Evolutionary conservation across 2,888 invertebrate species (phyloP), one percentile per base, ranked within the genome.

Genomic region (Oscheius sp.): DNA sequence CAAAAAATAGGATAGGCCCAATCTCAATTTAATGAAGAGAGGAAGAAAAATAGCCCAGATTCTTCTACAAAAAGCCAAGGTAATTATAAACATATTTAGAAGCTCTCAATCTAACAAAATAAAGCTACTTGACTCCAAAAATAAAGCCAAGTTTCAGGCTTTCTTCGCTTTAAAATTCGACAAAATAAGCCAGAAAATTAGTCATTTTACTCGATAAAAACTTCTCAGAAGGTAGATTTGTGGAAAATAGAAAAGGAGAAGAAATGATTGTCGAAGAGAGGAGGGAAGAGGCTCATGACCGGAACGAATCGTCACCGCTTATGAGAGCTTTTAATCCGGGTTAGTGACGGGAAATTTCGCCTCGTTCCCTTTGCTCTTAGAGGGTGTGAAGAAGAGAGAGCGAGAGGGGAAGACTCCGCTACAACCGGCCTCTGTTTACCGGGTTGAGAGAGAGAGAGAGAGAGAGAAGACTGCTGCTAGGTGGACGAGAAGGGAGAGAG

Each of bases 321-420:
- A 6, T 17, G 20, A 20, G 12, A 25, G n/a, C n/a, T 15, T 48
- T 25, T 48, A 48, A 48, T 48, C 48, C 4, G 34, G 55, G 55
- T 55, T 17, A n/a, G 55, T 34, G 33, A 34, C 1, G 27, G 25
- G 52, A n/a, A 29, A 29, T n/a, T 29, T 27, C n/a, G 20, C 20
- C 42, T 52, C 55, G 33, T 34, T 33, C 34, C 34, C 27, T 27
- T 27, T n/a, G 3, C 42, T n/a, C 12, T n/a, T 4, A 48, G 23
- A 48, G 48, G 55, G 55, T 55, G 55, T 55, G 55, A 55, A 55
- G 55, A 55, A 55, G 55, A 55, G 55, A 17, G 20, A 34, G 55
- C n/a, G 23, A 42, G n/a, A 20, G 20, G 42, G 42, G 20, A 15
- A 20, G n/a, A 42, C 20, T 31, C 27, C 50, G 50, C 50, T n/a